phyloP scores from a whole-genome alignment of 23 tunicate species.

The Ciona savignyi region DNA sequence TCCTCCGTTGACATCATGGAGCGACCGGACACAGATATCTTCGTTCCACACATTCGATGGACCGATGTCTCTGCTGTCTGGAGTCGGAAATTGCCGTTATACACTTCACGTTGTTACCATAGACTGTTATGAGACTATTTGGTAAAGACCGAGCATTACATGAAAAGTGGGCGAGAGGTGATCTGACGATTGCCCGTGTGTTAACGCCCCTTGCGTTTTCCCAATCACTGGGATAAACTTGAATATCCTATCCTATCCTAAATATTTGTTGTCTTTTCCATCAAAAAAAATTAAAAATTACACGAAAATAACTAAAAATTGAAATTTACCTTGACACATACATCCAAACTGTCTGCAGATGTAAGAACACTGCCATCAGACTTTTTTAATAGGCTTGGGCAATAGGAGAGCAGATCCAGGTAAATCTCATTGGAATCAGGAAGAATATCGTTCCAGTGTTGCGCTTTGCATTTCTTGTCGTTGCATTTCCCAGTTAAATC shows the following conservation, averaged over 20 bases:
- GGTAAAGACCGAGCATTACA: too few species aligned
- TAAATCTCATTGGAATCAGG: constrained; percentile 24
- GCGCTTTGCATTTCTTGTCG: constrained; percentile 48
- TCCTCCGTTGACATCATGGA: constrained; percentile 1
- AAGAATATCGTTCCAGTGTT: constrained; percentile 34
- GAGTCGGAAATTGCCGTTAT: too few species aligned
- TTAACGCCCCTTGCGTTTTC: too few species aligned
- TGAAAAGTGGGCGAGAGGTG: too few species aligned
- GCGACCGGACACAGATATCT: background rate
- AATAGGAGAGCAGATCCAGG: constrained; percentile 65
- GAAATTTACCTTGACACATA: constrained; percentile 25
- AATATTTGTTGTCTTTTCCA: too few species aligned
- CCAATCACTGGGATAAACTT: too few species aligned
- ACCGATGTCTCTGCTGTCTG: constrained; percentile 46
- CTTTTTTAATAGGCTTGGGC: constrained; percentile 52
- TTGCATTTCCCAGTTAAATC: constrained; percentile 67
- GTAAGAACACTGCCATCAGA: constrained; percentile 19
- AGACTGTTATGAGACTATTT: too few species aligned
- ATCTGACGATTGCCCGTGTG: too few species aligned
- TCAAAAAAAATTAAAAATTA: too few species aligned
- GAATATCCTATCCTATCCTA: too few species aligned
- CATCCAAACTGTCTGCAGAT: constrained; percentile 7
- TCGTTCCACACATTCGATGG: background rate
- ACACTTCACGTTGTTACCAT: too few species aligned
- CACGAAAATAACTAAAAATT: too few species aligned